Conservation (phyloP, 2,113 vertebrate species). For the Ceuthmochares aereus region DNA sequence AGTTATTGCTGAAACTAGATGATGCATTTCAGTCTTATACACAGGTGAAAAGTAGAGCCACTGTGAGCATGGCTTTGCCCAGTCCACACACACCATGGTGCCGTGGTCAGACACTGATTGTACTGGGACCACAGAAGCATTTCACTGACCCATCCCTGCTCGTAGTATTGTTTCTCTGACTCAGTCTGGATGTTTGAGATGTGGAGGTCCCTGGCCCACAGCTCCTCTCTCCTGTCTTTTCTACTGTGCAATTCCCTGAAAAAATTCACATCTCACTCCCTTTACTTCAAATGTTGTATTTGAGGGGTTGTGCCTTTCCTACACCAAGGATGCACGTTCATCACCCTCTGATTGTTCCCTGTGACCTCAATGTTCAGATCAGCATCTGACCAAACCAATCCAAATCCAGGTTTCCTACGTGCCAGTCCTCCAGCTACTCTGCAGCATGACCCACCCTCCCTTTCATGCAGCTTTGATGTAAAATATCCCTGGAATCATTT, state of each 20-base stretch:
- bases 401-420: not conserved
- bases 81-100: fast-evolving
- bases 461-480: not conserved
- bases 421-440: not conserved
- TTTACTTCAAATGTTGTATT: fast-evolving
- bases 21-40: fast-evolving
- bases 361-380: not conserved
- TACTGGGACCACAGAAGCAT: not conserved
- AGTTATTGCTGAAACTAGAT: not conserved
- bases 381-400: not conserved
- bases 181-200: not conserved
- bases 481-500: not conserved
- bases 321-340: fast-evolving
- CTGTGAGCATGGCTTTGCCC: not conserved
- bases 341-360: not conserved
- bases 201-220: not conserved
- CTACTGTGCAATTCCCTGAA: fast-evolving
- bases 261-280: not conserved
- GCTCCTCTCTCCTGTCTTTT: fast-evolving
- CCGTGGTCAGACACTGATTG: fast-evolving
- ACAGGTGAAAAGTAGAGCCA: not conserved
- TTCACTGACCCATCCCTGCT: not conserved
- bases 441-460: not conserved
- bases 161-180: fast-evolving
- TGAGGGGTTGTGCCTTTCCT: not conserved